Evolutionary conservation across 2,888 invertebrate species (phyloP).

Genomic region (Alloplasta piceator): DNA sequence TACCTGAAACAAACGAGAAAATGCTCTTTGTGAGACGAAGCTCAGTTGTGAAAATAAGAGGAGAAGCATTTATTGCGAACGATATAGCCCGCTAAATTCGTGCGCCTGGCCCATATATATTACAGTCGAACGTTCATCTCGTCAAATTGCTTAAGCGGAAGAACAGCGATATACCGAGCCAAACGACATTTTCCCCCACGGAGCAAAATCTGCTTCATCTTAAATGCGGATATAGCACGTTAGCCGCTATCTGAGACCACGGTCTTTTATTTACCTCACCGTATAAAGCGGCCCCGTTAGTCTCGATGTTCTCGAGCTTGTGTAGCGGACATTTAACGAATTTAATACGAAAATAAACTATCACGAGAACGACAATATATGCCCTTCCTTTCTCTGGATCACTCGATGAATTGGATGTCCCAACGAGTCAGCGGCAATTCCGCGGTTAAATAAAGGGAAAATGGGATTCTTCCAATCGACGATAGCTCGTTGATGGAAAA

Average conservation of each 20-base stretch:
- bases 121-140: slow-evolving; percentile 47
- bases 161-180: slow-evolving; percentile 1
- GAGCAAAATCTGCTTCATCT: slow-evolving; percentile 20
- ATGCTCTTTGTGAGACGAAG: slow-evolving; percentile 30
- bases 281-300: not conserved
- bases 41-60: not conserved
- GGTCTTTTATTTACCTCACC: slow-evolving; percentile 24
- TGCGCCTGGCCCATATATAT: slow-evolving; percentile 22
- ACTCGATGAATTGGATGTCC: not conserved
- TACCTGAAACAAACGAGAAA: slow-evolving; percentile 76
- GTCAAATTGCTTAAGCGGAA: slow-evolving; percentile 44
- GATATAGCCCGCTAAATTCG: slow-evolving; percentile 50
- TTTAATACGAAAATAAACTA: slow-evolving; percentile 25
- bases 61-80: slow-evolving; percentile 40
- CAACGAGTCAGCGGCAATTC: not conserved
- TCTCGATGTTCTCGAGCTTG: too few relatives aligned
- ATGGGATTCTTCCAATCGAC: not conserved
- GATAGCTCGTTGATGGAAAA: too few relatives aligned
- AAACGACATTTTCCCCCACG: not conserved
- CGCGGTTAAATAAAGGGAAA: not conserved
- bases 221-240: slow-evolving; percentile 37
- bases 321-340: slow-evolving; percentile 19
- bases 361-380: slow-evolving; percentile 26
- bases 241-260: slow-evolving; percentile 21
- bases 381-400: not conserved